Base-by-base conservation (phyloP, 2,888 invertebrate genomes). In the Hydroisotoma schaefferi region DNA sequence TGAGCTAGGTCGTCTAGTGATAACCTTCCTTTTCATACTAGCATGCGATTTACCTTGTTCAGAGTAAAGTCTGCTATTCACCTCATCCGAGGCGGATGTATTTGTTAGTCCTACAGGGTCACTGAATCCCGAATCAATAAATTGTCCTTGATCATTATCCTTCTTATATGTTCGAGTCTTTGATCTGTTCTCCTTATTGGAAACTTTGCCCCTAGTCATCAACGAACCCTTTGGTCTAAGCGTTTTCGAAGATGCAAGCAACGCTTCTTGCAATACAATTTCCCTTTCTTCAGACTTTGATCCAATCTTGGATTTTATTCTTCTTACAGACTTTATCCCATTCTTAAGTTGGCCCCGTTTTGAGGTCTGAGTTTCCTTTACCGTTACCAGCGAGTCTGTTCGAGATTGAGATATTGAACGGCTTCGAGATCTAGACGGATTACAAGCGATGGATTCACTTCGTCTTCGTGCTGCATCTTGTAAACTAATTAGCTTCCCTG, bases 281-380 rank as follows among this genome's bases (percentile, higher is more conserved):
- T 70, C 70, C 44, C 68, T 62, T 46, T 70, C 70, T 55, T 70
- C 70, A 1, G 67, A 68, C 10, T 46, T 65, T 8, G 62, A 12
- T 22, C 59, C 55, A 23, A 55, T 25, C 15, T 37, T 58, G 18
- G 2, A 15, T 51, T 61, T 61, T 44, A 29, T 53, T n/a, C n/a
- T n/a, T n/a, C n/a, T n/a, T n/a, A n/a, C n/a, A n/a, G n/a, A n/a
- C n/a, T n/a, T n/a, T n/a, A n/a, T n/a, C 54, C 57, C 48, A 61
- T 38, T 12, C 22, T 53, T 61, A 23, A 23, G 4, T 25, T n/a
- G 37, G 37, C 26, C 26, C 43, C 18, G 26, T 26, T 54, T 54
- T 54, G 15, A 29, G 27, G 6, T 55, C 46, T 23, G 12, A 8
- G 46, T 5, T 18, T 22, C 4, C 25, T 23, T 46, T 46, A 23